These are phyloP conservation scores for Pristionchus mayeri DNA, from an alignment of 2,888 invertebrate species.

Conservation along the genomic window DNA sequence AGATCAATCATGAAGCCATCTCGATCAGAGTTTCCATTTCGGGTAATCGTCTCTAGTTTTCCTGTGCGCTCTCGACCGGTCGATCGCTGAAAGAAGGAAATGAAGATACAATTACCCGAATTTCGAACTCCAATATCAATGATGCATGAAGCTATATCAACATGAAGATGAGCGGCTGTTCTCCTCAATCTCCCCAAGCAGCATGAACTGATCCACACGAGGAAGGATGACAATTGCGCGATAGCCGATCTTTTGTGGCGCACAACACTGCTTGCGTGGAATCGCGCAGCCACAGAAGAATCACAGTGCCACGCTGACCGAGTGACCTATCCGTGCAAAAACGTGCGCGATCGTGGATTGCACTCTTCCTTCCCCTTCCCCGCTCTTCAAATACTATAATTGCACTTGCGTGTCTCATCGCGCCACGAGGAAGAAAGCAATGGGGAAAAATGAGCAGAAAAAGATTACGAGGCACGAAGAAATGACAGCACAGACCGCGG, in stretches of 20 bases:
- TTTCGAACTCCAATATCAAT: too few species aligned
- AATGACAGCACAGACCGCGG: conserved; percentile 6
- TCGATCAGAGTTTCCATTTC: too few species aligned
- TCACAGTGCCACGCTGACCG: background rate
- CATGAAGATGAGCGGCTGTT: background rate
- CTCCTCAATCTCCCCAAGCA: background rate
- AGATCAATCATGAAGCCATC: too few species aligned
- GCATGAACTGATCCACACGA: background rate
- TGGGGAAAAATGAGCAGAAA: background rate
- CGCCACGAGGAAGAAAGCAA: background rate
- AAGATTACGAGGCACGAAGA: background rate
- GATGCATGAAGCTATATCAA: too few species aligned
- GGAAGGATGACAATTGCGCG: background rate
- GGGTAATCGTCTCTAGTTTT: too few species aligned
- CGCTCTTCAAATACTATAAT: background rate
- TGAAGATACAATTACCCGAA: too few species aligned
- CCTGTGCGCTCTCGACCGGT: too few species aligned
- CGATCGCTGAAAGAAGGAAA: too few species aligned
- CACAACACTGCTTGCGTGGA: background rate
- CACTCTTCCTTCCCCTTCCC: background rate
- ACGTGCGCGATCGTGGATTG: background rate
- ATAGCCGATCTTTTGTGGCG: background rate
- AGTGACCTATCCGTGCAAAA: background rate
- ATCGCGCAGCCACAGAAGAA: background rate
- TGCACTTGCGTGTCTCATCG: background rate